Evolutionary conservation across 1,140 invertebrate species (phyloP).

Genomic region (Bilobella aurantiaca): DNA sequence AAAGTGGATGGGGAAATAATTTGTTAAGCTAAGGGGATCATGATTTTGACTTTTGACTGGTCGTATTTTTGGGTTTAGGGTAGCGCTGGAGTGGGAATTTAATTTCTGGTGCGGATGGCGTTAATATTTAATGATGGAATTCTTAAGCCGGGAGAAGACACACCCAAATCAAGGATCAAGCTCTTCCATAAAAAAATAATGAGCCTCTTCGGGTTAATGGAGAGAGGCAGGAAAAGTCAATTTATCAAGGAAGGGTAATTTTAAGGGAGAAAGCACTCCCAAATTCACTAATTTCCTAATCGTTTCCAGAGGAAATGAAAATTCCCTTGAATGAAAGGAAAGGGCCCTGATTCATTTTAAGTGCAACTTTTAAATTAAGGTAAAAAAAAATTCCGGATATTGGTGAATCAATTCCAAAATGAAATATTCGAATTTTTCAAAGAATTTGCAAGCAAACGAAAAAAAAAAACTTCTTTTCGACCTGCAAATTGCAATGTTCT

Average conservation of each 20-base stretch:
- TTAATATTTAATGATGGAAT: constrained; percentile 1
- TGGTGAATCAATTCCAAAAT: too few species aligned
- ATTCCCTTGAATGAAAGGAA: not conserved
- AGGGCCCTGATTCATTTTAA: too few species aligned
- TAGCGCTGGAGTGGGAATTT: not conserved
- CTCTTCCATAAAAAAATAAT: not conserved
- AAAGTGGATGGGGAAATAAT: too few species aligned
- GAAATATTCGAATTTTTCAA: too few species aligned
- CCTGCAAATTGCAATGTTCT: too few species aligned
- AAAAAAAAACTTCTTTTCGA: too few species aligned
- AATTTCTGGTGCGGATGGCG: not conserved
- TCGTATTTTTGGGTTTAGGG: not conserved
- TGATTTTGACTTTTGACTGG: not conserved
- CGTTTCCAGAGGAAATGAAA: not conserved
- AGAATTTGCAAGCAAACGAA: too few species aligned
- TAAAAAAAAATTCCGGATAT: not conserved
- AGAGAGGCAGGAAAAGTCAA: too few species aligned
- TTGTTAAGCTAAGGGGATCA: not conserved
- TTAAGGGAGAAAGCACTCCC: not conserved
- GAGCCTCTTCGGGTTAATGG: not conserved
- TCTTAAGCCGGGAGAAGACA: not conserved
- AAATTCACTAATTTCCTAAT: constrained; percentile 3
- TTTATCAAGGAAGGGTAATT: not conserved
- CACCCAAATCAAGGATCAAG: not conserved
- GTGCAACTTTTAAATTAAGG: not conserved